phyloP scores from a whole-genome alignment of 1,140 invertebrate genomes.

The Coptotermes formosanus region DNA sequence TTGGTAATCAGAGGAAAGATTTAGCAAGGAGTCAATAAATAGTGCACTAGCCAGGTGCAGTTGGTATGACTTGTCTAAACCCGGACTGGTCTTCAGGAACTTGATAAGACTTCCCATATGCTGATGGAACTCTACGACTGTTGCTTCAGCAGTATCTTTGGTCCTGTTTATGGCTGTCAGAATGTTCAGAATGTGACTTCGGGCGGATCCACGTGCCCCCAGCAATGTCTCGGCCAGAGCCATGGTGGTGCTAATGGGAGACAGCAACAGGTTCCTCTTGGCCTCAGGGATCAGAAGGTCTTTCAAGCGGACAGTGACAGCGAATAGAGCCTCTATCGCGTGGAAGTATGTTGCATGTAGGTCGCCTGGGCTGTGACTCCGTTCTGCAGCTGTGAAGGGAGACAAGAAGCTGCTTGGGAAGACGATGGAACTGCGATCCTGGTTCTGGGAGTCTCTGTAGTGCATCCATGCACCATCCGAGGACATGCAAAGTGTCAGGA shows the following conservation, averaged over 20 bases:
- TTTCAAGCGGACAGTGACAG: not conserved
- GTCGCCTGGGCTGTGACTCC: not conserved
- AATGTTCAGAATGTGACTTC: not conserved
- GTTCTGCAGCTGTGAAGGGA: not conserved
- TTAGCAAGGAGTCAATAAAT: not conserved
- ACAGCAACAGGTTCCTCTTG: constrained; percentile 20
- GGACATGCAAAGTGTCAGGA: not conserved
- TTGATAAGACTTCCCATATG: constrained; percentile 15
- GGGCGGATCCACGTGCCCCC: not conserved
- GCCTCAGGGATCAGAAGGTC: not conserved
- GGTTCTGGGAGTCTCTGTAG: not conserved
- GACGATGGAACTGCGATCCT: not conserved
- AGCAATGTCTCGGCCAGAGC: constrained; percentile 22
- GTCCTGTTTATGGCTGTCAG: not conserved
- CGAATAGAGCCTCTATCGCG: not conserved
- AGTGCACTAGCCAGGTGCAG: constrained; percentile 17
- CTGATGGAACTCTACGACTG: constrained; percentile 5
- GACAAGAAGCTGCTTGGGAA: not conserved
- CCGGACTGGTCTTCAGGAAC: not conserved
- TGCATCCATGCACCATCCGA: not conserved
- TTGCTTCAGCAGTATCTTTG: not conserved
- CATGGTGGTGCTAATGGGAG: constrained; percentile 12
- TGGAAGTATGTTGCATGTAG: not conserved
- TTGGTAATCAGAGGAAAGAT: not conserved
- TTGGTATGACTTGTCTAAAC: not conserved